phyloP scores from a whole-genome alignment of 2,797 vertebrate genomes.

The Prionace glauca region DNA sequence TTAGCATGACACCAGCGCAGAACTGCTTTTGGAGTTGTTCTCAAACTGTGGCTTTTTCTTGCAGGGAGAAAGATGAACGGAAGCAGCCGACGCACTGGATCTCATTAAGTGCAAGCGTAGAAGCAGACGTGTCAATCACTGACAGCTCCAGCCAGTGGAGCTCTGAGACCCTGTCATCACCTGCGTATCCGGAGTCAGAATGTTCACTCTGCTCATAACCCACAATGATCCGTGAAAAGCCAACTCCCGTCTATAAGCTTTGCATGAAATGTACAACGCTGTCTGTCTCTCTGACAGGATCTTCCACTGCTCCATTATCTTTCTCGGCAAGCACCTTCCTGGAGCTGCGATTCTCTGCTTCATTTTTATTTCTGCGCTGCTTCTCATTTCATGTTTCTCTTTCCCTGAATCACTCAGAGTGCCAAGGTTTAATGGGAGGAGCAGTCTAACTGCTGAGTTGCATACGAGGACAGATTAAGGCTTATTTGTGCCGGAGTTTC shows the following conservation, averaged over 20 bases:
- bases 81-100: neutral
- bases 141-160: neutral
- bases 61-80: neutral
- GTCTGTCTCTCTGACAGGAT: neutral
- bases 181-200: neutral
- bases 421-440: neutral
- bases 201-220: neutral
- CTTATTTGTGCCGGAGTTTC: no score
- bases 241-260: neutral
- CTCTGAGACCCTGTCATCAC: neutral
- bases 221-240: neutral
- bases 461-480: no score
- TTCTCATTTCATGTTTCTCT: neutral
- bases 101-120: neutral
- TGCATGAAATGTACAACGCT: neutral
- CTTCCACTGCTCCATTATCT: neutral
- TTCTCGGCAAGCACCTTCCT: neutral
- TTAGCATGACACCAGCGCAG: neutral
- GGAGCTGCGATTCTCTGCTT: neutral
- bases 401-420: neutral
- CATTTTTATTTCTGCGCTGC: neutral
- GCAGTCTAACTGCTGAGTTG: no score
- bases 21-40: neutral
- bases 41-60: neutral
- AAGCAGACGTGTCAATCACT: constrained; percentile 6